Evolutionary conservation across 2,888 invertebrate species (phyloP).

Genomic region (Exephanes ischioxanthus): DNA sequence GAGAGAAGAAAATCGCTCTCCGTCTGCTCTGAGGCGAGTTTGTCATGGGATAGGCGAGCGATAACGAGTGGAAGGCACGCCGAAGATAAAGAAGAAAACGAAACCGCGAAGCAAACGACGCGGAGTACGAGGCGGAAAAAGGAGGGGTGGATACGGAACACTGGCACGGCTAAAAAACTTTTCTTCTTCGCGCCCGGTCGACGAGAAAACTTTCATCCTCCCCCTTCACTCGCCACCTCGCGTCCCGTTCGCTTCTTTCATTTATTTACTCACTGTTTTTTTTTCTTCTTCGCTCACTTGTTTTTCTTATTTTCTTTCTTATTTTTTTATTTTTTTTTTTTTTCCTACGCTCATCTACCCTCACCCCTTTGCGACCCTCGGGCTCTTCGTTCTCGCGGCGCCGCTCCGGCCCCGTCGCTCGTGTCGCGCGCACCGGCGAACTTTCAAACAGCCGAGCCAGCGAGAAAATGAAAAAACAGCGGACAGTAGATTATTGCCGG

Average conservation of each 20-base stretch:
- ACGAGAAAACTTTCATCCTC: slow-evolving; percentile 65
- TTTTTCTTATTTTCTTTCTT: no score
- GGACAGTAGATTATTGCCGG: slow-evolving; percentile 62
- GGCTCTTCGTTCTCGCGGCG: slow-evolving; percentile 11
- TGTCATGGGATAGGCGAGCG: slow-evolving; percentile 41
- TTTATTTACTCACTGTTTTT: slow-evolving; percentile 66
- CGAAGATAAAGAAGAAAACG: slow-evolving; percentile 58
- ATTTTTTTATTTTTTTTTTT: slow-evolving; percentile 18
- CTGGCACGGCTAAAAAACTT: slow-evolving; percentile 63
- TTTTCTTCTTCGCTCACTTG: slow-evolving; percentile 11
- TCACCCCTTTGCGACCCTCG: slow-evolving; percentile 10
- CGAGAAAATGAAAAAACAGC: slow-evolving; percentile 58
- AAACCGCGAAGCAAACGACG: slow-evolving; percentile 55
- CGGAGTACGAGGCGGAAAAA: neutral
- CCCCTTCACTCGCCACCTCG: slow-evolving; percentile 46
- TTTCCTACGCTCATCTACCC: slow-evolving; percentile 7
- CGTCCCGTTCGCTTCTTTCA: slow-evolving; percentile 51
- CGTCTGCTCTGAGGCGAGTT: slow-evolving; percentile 16
- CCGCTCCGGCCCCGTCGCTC: slow-evolving; percentile 8
- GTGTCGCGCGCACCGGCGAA: slow-evolving; percentile 50
- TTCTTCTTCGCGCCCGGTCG: slow-evolving; percentile 50
- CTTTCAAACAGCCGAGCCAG: slow-evolving; percentile 64
- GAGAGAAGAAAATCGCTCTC: slow-evolving; percentile 2
- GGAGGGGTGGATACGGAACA: slow-evolving; percentile 41
- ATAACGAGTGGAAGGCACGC: slow-evolving; percentile 23